Base-by-base conservation (phyloP, 2,888 invertebrate genomes). In the Nomada ferruginata region DNA sequence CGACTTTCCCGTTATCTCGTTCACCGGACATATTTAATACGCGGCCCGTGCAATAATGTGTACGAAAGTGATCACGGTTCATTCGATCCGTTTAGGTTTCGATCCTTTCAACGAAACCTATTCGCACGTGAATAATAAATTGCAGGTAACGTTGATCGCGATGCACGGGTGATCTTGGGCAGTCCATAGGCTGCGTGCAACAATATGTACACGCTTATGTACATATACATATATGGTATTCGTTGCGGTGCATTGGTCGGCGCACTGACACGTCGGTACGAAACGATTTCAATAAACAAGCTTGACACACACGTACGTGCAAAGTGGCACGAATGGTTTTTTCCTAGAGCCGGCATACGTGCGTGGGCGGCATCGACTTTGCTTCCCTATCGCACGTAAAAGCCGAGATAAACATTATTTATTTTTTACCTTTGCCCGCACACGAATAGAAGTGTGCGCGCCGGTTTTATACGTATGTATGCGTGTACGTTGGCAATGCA, bases 321-420 rank as follows among this genome's bases (percentile, higher is more conserved):
- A 50, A 76, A 73, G 79, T 76, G 83, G 76, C 82, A 83, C 83
- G 83, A 83, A 82, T 71, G 78, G 68, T 73, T 82, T 82, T 81
- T 81, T 80, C 55, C 73, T 69, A 65, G 78, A 77, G 53, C 13
- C 70, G 61, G 47, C 29, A 20, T 79, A 78, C 72, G 83, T 83
- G 83, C 83, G 83, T 83, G 82, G 83, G 83, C 78, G 78, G 76
- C 63, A 65, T 61, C 73, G 72, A 59, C 47, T 69, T 69, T 70
- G 81, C 82, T 68, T 82, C 75, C 76, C 83, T 84, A 83, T 84
- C 83, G 83, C 82, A 79, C 83, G 82, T 84, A 84, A 83, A 75
- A 78, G 68, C 83, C 69, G 52, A 78, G 83, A 83, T 83, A 83
- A 83, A 83, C 68, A 23, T 74, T 82, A 82, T 72, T 74, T 74